Evolutionary conservation across 2,888 invertebrate species (phyloP).

Genomic region (Tipula unca): DNA sequence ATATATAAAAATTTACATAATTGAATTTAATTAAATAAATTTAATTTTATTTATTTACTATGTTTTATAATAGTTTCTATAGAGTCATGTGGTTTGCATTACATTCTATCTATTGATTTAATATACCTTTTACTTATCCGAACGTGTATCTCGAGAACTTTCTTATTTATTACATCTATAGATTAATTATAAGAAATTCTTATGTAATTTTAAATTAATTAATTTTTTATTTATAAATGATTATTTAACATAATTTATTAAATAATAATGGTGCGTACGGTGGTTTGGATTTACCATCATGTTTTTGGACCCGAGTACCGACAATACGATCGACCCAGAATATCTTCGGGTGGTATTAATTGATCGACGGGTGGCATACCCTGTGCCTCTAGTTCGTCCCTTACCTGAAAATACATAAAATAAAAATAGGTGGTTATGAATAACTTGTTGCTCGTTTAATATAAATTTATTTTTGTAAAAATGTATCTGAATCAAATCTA

Average conservation of each 20-base stretch:
- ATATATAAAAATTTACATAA: not conserved
- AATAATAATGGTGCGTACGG: not conserved
- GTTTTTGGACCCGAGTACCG: constrained; percentile 46
- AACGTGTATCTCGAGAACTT: not conserved
- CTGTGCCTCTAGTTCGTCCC: constrained; percentile 48
- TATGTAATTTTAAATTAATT: not conserved
- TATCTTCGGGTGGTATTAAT: constrained; percentile 49
- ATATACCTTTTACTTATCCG: not conserved
- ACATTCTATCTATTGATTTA: not conserved
- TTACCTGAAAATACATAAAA: constrained; percentile 38
- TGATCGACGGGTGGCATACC: constrained; percentile 50
- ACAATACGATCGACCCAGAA: constrained; percentile 50
- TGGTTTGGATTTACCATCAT: constrained; percentile 31
- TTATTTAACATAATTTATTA: not conserved
- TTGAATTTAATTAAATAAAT: not conserved
- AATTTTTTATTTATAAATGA: not conserved
- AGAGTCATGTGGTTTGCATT: not conserved
- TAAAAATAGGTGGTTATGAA: not conserved
- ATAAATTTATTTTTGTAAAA: too few relatives aligned
- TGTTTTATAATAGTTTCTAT: too few relatives aligned
- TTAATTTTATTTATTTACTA: not conserved
- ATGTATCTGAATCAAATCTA: too few relatives aligned
- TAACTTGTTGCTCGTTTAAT: too few relatives aligned
- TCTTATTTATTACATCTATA: not conserved
- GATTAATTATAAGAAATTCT: not conserved